Conservation (phyloP, 1,140 invertebrate species). For the Cotesia glomerata region DNA sequence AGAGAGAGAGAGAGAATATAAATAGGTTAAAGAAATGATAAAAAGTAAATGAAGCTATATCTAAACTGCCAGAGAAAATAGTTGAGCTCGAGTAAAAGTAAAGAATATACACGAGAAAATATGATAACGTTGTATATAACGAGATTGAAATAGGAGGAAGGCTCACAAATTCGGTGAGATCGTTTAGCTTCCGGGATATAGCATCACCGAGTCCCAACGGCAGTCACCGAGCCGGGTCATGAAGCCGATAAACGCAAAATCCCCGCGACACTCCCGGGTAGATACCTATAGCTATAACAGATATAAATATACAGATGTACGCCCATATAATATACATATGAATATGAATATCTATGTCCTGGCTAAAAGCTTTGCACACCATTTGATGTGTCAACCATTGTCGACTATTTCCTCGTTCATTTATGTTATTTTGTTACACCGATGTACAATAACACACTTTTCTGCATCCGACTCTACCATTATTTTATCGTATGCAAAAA, state of each 20-base stretch:
- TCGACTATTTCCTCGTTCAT: slow-evolving; percentile 25
- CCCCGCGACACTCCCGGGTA: slow-evolving; percentile 21
- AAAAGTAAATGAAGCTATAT: not conserved
- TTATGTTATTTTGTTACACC: slow-evolving; percentile 27
- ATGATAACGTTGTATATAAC: slow-evolving; percentile 4
- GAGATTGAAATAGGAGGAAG: not conserved
- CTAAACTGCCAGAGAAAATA: not conserved
- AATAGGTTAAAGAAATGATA: no score
- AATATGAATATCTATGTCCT: not conserved
- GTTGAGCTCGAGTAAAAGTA: not conserved
- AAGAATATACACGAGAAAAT: not conserved
- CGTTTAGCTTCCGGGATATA: not conserved
- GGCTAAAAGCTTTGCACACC: slow-evolving; percentile 40
- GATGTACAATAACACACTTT: not conserved
- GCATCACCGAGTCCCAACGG: not conserved
- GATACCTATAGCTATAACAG: not conserved
- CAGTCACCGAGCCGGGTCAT: slow-evolving; percentile 1
- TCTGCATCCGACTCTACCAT: not conserved
- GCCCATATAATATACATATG: not conserved
- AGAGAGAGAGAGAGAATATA: no score
- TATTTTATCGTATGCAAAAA: not conserved
- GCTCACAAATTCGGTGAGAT: slow-evolving; percentile 6
- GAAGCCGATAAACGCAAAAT: slow-evolving; percentile 31
- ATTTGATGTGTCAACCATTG: slow-evolving; percentile 37
- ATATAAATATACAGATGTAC: not conserved